phyloP scores from a whole-genome alignment of 2,888 invertebrate genomes.

The Leucophenga maculata region DNA sequence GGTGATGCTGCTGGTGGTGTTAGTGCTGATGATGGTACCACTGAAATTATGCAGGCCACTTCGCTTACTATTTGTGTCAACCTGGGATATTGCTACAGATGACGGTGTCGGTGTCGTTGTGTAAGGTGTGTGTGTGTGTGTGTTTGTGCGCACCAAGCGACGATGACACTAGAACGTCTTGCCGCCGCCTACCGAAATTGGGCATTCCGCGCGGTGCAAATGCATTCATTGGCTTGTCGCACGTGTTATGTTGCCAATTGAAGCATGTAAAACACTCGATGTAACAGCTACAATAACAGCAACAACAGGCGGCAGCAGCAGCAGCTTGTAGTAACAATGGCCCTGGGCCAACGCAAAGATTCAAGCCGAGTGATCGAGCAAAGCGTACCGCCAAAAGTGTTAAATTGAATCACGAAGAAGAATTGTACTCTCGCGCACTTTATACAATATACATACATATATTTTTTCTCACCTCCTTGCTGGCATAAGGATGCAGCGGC shows the following conservation, averaged over 20 bases:
- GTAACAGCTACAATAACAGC: slow-evolving; percentile 16
- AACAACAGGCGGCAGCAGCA: slow-evolving; percentile 25
- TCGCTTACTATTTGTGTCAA: no score
- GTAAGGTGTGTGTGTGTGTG: slow-evolving; percentile 11
- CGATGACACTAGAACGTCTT: background rate
- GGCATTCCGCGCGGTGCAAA: slow-evolving; percentile 4
- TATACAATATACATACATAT: background rate
- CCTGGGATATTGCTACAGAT: no score
- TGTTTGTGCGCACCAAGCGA: slow-evolving; percentile 1
- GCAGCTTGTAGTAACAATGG: slow-evolving; percentile 42
- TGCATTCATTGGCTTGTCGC: slow-evolving; percentile 27
- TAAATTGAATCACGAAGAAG: slow-evolving; percentile 67
- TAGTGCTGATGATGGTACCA: background rate
- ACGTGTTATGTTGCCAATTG: slow-evolving; percentile 38
- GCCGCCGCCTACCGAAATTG: slow-evolving; percentile 5
- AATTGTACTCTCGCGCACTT: slow-evolving; percentile 6
- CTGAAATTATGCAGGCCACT: no score
- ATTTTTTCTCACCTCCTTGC: background rate
- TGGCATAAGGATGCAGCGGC: background rate
- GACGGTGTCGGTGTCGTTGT: no score
- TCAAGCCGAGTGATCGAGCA: slow-evolving; percentile 40
- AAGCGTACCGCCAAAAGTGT: slow-evolving; percentile 68
- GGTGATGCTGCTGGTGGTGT: background rate
- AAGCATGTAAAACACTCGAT: slow-evolving; percentile 36
- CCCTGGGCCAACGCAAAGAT: slow-evolving; percentile 36